phyloP scores from a whole-genome alignment of 2,797 vertebrate genomes.

The Steatocranus sp. region DNA sequence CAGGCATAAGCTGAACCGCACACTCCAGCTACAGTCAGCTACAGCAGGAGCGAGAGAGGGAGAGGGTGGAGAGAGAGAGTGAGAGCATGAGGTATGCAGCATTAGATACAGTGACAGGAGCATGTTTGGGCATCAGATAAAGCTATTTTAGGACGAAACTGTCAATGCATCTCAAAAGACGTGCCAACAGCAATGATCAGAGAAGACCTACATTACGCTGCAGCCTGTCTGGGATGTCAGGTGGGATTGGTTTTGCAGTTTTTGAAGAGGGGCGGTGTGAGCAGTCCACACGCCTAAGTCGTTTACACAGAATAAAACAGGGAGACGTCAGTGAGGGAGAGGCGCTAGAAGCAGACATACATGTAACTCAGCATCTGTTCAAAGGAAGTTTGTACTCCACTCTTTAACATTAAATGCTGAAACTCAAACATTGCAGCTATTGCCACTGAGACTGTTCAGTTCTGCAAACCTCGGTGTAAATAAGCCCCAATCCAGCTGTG shows the following conservation, averaged over 20 bases:
- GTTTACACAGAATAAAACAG: neutral
- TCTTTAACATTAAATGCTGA: neutral
- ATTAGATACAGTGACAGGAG: constrained; percentile 47
- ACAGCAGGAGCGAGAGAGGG: constrained; percentile 5
- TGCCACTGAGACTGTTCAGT: neutral
- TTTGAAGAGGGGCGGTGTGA: neutral
- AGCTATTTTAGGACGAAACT: constrained; percentile 64
- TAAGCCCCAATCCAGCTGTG: neutral
- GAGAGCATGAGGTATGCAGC: constrained; percentile 27
- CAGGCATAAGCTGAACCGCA: constrained; percentile 43
- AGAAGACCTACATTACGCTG: constrained; percentile 38
- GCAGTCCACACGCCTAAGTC: neutral
- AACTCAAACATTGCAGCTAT: neutral
- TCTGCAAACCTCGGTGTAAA: neutral
- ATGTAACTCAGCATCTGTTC: neutral
- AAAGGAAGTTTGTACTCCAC: neutral
- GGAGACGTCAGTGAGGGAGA: neutral
- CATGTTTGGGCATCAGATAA: constrained; percentile 60
- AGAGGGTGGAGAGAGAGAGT: neutral
- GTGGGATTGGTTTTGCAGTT: constrained; percentile 27
- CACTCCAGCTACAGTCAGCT: constrained; percentile 48
- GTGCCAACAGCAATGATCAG: constrained; percentile 53
- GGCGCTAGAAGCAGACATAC: neutral
- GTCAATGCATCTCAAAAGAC: constrained; percentile 58
- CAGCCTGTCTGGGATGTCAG: constrained; percentile 16